Conservation (phyloP, 2,797 vertebrate genomes). For the Halcyon leucocephala region DNA sequence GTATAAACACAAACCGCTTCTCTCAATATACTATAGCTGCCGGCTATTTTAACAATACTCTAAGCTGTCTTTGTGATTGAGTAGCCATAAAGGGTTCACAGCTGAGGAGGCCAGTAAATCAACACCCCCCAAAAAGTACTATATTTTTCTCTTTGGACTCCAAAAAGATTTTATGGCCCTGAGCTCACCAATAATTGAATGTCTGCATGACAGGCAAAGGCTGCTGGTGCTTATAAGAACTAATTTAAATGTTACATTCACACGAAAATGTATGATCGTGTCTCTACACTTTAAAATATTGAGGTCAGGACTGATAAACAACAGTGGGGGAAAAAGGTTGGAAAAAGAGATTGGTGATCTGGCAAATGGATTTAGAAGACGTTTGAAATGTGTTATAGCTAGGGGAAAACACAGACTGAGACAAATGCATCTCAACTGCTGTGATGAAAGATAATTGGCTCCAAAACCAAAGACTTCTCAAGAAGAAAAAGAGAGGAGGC, state of each 20-base stretch:
- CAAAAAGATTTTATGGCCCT: neutral
- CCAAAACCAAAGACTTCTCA: conserved; percentile 7
- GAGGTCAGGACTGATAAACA: neutral
- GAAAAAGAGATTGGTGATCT: conserved; percentile 23
- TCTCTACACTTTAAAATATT: neutral
- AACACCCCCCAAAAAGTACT: neutral
- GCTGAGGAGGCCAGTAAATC: neutral
- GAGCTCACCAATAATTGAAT: neutral
- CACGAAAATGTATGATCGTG: neutral
- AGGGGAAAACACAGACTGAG: neutral
- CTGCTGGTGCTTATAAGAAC: neutral
- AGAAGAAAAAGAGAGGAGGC: neutral
- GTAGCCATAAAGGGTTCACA: neutral
- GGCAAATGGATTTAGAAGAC: neutral
- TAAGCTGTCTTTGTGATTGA: neutral
- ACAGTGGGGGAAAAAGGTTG: neutral
- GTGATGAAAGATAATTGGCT: conserved; percentile 47
- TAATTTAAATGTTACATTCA: neutral
- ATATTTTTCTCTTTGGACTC: neutral
- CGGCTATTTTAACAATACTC: neutral
- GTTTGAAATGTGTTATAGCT: neutral
- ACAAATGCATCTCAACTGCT: neutral
- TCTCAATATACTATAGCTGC: neutral
- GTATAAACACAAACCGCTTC: neutral
- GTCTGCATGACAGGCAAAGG: neutral